Base-by-base conservation (phyloP, 1,140 invertebrate genomes). In the Lepidotrigona ventralis region DNA sequence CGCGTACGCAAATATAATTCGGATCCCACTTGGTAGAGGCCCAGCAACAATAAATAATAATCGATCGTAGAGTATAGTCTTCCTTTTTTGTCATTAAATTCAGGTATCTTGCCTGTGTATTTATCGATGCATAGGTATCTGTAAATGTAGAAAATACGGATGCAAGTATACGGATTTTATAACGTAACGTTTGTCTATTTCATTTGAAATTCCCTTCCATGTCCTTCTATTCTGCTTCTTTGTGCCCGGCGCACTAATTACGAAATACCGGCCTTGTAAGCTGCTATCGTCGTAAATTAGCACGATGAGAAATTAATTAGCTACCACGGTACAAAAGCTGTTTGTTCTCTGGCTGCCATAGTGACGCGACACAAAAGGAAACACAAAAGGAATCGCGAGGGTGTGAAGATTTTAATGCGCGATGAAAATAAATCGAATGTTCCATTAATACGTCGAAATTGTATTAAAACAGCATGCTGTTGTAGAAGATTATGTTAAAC, bases 141-240 rank as follows among this genome's bases (percentile, higher is more conserved):
- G 74, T 78, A 63, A 60, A 77, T 82, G 74, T 82, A 82, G 74
- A 78, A 66, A 70, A 26, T 70, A 66, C 33, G 33, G 33, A 33
- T 39, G 64, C 64, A 82, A 82, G 81, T 82, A 82, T 77, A 82
- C 64, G 74, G 66, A 82, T 77, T 82, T 82, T 82, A 82, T 70
- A 82, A 82, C 46, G 64, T 77, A 21, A 29, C 51, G 21, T 17
- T 72, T n/a, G 33, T 60, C 26, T 82, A 29, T 77, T 70, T 82
- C 66, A 82, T 23, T 63, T n/a, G 19, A 77, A 12, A 69, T n/a
- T n/a, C 33, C 64, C 60, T 11, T 33, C 33, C 33, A 1, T 8
- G 1, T 5, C 21, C 39, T 46, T 58, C n/a, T 4, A 51, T 33
- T 15, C 2, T 58, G 19, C 8, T 19, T 23, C 51, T 54, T 56